Base-by-base conservation (phyloP, 2,888 invertebrate species). In the Tridacna crocea region DNA sequence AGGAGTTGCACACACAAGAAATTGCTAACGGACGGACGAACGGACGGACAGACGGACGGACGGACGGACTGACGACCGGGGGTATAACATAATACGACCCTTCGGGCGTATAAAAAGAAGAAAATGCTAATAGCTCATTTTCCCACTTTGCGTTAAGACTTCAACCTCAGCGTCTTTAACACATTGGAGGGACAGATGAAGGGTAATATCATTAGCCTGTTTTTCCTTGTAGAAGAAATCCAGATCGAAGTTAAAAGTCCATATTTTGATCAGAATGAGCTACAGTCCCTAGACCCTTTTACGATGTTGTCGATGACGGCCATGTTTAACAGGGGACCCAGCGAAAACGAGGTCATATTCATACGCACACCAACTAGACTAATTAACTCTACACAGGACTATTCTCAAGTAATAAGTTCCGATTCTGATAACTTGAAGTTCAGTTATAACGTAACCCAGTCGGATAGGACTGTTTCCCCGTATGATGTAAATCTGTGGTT, bases 381-480 rank as follows among this genome's bases (percentile, higher is more conserved):
- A 11, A 19, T 84, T 1, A 84, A 84, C 51, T 84, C 84, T 3
- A 68, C 80, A 11, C 17, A 60, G 4, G 46, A 48, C 6, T 80
- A 70, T 46, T 15, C n/a, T 6, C 72, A 76, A 8, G 22, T 1
- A 46, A 27, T 15, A 51, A 24, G 24, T 13, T 6, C 0, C 19
- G 48, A 51, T 26, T 12, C 48, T 8, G 24, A 51, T n/a, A 51
- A 26, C 6, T n/a, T 70, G 4, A 46, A 1, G 4, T 70, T 70
- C n/a, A 22, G 8, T 12, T 70, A 70, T 36, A 70, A 70, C 24
- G 22, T 70, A 26, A 70, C 70, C 12, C 22, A 51, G 17, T 51
- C 70, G 3, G 70, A 51, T 26, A 48, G 2, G 8, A 48, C 12
- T 22, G 48, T n/a, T 24, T 51, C 48, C 22, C 70, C 55, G 55